These are phyloP conservation scores for Phylloscopus collybita DNA, from an alignment of 2,797 vertebrate species.

Conservation along the genomic window DNA sequence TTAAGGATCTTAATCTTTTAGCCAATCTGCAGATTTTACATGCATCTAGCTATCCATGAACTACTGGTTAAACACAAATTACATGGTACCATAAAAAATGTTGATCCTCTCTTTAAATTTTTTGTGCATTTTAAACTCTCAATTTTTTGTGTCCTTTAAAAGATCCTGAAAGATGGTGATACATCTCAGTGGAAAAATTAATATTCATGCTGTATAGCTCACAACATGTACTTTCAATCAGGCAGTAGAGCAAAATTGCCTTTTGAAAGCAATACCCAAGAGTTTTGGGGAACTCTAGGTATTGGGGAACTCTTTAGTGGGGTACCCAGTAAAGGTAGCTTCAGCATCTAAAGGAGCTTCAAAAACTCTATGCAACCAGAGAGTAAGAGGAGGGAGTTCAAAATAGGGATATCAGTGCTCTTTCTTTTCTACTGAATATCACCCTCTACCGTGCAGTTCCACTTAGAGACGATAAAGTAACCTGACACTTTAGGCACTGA, in stretches of 20 bases:
- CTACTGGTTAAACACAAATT: neutral
- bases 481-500: neutral
- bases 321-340: neutral
- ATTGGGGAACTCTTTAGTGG: too few species aligned
- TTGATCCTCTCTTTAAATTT: neutral
- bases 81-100: neutral
- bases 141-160: neutral
- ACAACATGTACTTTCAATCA: neutral
- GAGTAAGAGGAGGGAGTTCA: neutral
- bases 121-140: neutral
- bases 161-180: neutral
- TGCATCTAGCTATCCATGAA: neutral
- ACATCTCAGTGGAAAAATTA: neutral
- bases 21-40: neutral
- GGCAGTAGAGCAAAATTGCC: neutral
- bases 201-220: neutral
- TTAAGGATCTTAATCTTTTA: neutral
- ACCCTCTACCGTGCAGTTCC: neutral
- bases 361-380: neutral
- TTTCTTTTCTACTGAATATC: neutral
- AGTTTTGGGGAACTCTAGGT: neutral
- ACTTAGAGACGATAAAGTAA: neutral
- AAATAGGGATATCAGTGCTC: neutral
- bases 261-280: neutral
- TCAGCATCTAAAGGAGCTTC: neutral